A percentile compares a stretch with the other conserved stretches of the same genome.
phyloP scores from a whole-genome alignment of 2,888 invertebrate genomes.

The Dasypogon diadema region DNA sequence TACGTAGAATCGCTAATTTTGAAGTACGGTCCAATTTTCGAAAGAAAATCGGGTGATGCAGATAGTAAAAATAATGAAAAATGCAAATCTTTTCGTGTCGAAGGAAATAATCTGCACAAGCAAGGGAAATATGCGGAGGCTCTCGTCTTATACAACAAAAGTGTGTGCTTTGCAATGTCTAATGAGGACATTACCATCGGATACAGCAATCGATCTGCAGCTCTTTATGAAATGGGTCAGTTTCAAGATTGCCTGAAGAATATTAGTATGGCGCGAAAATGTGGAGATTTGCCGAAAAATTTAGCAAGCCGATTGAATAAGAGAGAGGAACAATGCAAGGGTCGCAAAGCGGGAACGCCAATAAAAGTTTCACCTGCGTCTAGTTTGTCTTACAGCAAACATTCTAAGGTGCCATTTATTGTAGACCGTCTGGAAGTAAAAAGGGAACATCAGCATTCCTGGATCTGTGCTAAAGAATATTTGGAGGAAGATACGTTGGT shows the following conservation, averaged over 20 bases:
- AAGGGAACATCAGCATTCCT: conserved; percentile 74
- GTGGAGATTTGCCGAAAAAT: conserved; percentile 73
- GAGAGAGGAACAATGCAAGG: conserved; percentile 71
- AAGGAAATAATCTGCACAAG: not conserved
- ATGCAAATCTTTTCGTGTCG: not conserved
- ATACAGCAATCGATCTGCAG: conserved; percentile 82
- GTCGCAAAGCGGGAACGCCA: conserved; percentile 58
- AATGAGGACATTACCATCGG: conserved; percentile 74
- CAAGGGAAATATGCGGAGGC: conserved; percentile 69
- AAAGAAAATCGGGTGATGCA: not conserved
- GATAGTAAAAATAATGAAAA: not conserved
- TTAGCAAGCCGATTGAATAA: conserved; percentile 74
- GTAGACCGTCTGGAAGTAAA: conserved; percentile 73
- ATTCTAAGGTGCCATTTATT: conserved; percentile 73
- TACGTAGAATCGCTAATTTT: not conserved
- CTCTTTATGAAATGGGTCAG: conserved; percentile 74
- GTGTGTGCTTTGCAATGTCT: conserved; percentile 74
- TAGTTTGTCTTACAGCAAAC: conserved; percentile 62
- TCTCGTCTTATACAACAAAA: conserved; percentile 72
- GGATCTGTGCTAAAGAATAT: conserved; percentile 76
- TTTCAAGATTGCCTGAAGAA: conserved; percentile 78
- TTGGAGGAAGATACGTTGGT: conserved; percentile 82
- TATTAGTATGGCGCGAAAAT: conserved; percentile 73
- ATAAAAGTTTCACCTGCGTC: conserved; percentile 58
- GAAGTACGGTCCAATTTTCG: not conserved